Evolutionary conservation across 2,888 invertebrate genomes (phyloP), one percentile per base, ranked within the genome.

Genomic region (Nymphalis polychloros): DNA sequence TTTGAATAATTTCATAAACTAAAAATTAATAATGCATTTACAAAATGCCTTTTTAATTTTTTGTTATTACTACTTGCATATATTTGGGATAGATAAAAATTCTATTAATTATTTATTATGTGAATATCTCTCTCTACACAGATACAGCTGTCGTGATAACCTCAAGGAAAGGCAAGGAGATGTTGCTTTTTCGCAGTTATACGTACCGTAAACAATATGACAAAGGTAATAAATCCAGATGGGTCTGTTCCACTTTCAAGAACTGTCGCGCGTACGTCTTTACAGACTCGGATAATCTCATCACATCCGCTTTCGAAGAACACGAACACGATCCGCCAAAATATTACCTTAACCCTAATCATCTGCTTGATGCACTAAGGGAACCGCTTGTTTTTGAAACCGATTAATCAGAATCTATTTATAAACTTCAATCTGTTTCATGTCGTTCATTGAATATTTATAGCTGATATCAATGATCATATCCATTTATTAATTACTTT

Each of bases 191-290:
- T 75, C 84, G 85, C 2, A 81, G 84, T 60, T 90, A 81, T 68
- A 92, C 92, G 0, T 92, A 92, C 68, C 82, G 91, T 2, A 88
- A 85, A 70, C 90, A 91, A 59, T 90, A 92, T 73, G 73, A 75
- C 5, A 87, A 83, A 53, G 72, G 72, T 0, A 76, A 78, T 7
- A 82, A 81, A 46, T 73, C 81, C 7, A 85, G 92, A 27, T 92
- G 92, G 92, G 85, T 88, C 1, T 92, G 92, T 66, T 91, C 92
- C 16, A 92, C 87, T 0, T 69, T 80, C 64, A 92, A 91, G 76
- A 90, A 88, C 75, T 92, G 92, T 73, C 82, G 83, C 3, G 91
- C 83, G 0, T 82, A 79, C 65, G 85, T 92, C 6, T 90, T 89
- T 71, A 92, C 92, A 0, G 84, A 88, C 55, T 70, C 64, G 8